phyloP scores from a whole-genome alignment of 2,888 invertebrate species.

The Protula sp. region DNA sequence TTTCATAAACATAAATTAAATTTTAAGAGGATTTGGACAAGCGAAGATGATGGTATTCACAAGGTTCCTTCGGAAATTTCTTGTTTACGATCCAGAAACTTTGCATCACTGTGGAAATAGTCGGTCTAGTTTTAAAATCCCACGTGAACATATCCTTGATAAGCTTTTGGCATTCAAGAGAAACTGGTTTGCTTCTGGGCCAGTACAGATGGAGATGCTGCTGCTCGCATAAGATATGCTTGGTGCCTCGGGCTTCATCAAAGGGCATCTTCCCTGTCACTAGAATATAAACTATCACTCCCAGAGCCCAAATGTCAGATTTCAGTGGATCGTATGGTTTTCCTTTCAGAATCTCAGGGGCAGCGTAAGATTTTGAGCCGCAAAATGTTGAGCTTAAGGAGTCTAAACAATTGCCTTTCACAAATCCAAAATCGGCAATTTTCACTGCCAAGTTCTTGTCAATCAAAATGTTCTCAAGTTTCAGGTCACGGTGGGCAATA shows the following conservation, averaged over 20 bases:
- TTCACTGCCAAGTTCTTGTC: conserved; percentile 53
- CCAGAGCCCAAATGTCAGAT: conserved; percentile 56
- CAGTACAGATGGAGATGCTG: conserved; percentile 39
- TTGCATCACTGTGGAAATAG: too few relatives aligned
- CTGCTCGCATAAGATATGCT: conserved; percentile 46
- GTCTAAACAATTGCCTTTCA: conserved; percentile 36
- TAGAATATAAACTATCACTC: conserved; percentile 55
- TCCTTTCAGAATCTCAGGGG: conserved; percentile 55
- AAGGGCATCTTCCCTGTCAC: conserved; percentile 56
- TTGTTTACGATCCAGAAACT: too few relatives aligned
- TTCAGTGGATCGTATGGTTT: conserved; percentile 56
- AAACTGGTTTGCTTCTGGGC: conserved; percentile 30
- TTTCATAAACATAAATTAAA: too few relatives aligned
- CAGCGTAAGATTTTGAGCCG: conserved; percentile 57
- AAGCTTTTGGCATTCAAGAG: conserved; percentile 32
- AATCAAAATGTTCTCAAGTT: conserved; percentile 57
- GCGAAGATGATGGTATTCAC: too few relatives aligned
- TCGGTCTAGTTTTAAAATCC: conserved; percentile 21
- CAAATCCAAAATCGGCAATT: conserved; percentile 56
- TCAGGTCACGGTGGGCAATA: conserved; percentile 57
- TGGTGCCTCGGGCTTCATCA: conserved; percentile 52
- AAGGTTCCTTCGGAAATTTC: too few relatives aligned
- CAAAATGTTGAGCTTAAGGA: conserved; percentile 56
- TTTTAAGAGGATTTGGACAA: too few relatives aligned
- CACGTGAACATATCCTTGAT: conserved; percentile 38